Evolutionary conservation across 1,140 invertebrate genomes (phyloP).

Genomic region (Phocides pigmalion): DNA sequence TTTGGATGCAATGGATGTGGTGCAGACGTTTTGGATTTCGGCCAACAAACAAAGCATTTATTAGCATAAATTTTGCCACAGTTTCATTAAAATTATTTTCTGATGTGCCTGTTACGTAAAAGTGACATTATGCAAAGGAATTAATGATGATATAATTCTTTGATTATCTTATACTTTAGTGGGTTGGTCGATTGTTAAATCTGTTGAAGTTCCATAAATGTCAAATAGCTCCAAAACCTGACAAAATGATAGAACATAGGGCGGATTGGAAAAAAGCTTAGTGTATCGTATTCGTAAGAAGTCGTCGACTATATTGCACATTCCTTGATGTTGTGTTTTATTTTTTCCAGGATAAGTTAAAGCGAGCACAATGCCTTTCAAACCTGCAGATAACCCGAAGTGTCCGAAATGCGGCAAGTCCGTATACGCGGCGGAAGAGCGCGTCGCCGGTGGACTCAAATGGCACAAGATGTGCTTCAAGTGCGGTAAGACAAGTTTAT

Average conservation of each 20-base stretch:
- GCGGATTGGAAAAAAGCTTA: background rate
- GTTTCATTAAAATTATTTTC: conserved; percentile 53
- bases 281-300: background rate
- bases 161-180: conserved; percentile 3
- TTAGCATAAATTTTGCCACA: conserved; percentile 65
- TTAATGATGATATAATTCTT: conserved; percentile 14
- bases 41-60: conserved; percentile 68
- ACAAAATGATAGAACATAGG: background rate
- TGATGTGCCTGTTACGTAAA: conserved; percentile 40
- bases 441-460: conserved; percentile 97
- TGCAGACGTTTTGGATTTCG: conserved; percentile 73
- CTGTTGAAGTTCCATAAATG: conserved; percentile 7
- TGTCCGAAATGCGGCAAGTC: conserved; percentile 99
- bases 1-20: conserved; percentile 64
- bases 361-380: conserved; percentile 96
- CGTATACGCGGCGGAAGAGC: conserved; percentile 99
- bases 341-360: conserved; percentile 84
- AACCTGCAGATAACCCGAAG: conserved; percentile 96
- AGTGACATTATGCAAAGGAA: conserved; percentile 16
- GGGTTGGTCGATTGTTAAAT: conserved; percentile 3
- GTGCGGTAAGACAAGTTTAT: conserved; percentile 91
- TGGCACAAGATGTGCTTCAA: conserved; percentile 99
- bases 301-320: background rate
- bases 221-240: background rate
- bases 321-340: conserved; percentile 48